phyloP scores from a whole-genome alignment of 2,888 invertebrate species.

The Heliconius erato region DNA sequence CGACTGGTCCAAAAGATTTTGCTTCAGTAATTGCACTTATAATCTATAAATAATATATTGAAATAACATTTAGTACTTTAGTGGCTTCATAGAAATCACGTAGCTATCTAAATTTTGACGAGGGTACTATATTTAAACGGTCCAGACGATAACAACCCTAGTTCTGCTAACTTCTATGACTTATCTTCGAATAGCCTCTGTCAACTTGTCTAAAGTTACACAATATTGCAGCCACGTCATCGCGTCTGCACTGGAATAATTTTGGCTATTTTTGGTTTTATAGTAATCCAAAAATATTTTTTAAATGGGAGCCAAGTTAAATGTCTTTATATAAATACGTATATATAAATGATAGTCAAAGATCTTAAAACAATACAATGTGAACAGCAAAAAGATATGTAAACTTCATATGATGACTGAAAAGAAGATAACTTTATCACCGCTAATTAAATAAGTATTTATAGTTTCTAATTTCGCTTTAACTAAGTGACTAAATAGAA shows the following conservation, averaged over 20 bases:
- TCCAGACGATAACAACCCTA: constrained; percentile 23
- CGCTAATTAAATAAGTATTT: not conserved
- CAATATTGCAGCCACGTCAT: constrained; percentile 22
- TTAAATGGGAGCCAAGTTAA: too few species aligned
- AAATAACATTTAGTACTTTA: not conserved
- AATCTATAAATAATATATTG: not conserved
- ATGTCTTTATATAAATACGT: too few species aligned
- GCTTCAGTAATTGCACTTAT: not conserved
- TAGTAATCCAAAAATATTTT: not conserved
- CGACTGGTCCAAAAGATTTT: not conserved
- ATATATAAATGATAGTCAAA: too few species aligned
- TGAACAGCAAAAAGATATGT: too few species aligned
- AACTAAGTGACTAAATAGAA: not conserved
- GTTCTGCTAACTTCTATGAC: constrained; percentile 27
- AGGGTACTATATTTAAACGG: constrained; percentile 23
- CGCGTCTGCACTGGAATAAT: not conserved
- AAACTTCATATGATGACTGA: too few species aligned
- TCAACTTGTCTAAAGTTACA: not conserved
- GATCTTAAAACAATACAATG: too few species aligned
- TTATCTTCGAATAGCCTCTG: constrained; percentile 26
- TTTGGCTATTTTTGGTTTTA: constrained; percentile 17
- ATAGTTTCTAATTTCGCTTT: not conserved
- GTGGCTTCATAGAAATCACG: constrained; percentile 13
- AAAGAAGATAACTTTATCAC: not conserved
- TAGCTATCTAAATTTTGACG: constrained; percentile 24